Percentiles rank a stretch among this genome's conserved stretches.
These are phyloP conservation scores for Temnothorax unifasciatus DNA, from an alignment of 2,888 invertebrate genomes.

Conservation along the genomic window DNA sequence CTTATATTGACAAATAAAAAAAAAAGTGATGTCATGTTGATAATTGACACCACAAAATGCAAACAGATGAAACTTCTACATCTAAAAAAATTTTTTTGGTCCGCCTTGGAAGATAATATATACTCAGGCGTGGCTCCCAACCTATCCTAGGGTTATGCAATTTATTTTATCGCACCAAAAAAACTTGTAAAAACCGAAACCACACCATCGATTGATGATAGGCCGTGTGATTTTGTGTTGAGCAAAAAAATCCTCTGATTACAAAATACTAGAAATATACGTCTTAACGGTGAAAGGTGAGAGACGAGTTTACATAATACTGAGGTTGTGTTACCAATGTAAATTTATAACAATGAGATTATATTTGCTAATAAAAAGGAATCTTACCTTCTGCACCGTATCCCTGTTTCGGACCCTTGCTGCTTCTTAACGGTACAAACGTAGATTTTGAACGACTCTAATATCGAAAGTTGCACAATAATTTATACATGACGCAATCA, in stretches of 20 bases:
- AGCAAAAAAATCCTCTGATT: slow-evolving; percentile 80
- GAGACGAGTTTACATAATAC: slow-evolving; percentile 85
- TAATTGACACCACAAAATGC: slow-evolving; percentile 82
- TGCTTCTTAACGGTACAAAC: slow-evolving; percentile 81
- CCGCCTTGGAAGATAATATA: slow-evolving; percentile 84
- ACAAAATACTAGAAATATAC: slow-evolving; percentile 82
- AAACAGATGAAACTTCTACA: slow-evolving; percentile 80
- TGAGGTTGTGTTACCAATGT: slow-evolving; percentile 81
- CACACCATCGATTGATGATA: slow-evolving; percentile 83
- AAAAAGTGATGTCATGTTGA: slow-evolving; percentile 82
- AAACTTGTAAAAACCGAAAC: slow-evolving; percentile 78
- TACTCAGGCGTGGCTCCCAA: slow-evolving; percentile 83
- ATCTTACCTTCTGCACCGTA: slow-evolving; percentile 84
- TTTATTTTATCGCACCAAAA: slow-evolving; percentile 84
- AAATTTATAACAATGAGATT: slow-evolving; percentile 77
- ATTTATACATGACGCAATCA: slow-evolving; percentile 12
- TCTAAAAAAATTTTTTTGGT: slow-evolving; percentile 84
- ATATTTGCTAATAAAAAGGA: slow-evolving; percentile 75
- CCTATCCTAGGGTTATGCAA: slow-evolving; percentile 84
- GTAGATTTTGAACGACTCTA: slow-evolving; percentile 77
- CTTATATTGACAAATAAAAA: slow-evolving; percentile 84
- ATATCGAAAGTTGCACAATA: slow-evolving; percentile 69
- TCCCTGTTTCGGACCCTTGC: slow-evolving; percentile 86
- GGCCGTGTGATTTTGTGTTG: slow-evolving; percentile 85
- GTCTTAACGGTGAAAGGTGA: slow-evolving; percentile 86